Conservation (phyloP, 35 echinoderm and acorn worm genomes). For the Anneissia japonica region DNA sequence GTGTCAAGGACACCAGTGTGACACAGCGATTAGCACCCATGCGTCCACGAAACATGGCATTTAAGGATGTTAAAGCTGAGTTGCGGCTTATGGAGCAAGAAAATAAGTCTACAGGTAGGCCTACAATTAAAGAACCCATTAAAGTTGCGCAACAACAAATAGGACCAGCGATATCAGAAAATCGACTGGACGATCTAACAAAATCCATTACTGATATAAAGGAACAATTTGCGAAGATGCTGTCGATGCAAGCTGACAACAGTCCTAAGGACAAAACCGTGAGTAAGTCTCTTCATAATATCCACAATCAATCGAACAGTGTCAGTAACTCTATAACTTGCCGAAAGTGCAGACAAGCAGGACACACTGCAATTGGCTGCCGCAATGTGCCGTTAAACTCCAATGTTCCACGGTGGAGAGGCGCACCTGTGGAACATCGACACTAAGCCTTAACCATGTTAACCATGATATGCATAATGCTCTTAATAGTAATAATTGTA, state of each 20-base stretch:
- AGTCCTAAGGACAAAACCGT: too few relatives aligned
- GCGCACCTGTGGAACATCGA: background rate
- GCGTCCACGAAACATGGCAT: slow-evolving; percentile 11
- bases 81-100: slow-evolving; percentile 1
- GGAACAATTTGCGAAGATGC: background rate
- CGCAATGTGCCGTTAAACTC: background rate
- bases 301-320: too few relatives aligned
- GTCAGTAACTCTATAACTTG: too few relatives aligned
- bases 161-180: too few relatives aligned
- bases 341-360: background rate
- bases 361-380: background rate
- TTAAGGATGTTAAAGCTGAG: background rate
- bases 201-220: background rate
- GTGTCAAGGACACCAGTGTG: background rate
- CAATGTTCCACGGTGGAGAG: background rate
- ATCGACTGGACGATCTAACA: too few relatives aligned
- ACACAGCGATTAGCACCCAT: slow-evolving; percentile 18
- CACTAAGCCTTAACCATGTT: background rate
- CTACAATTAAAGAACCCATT: background rate
- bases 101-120: background rate
- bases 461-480: background rate
- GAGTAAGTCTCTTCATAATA: too few relatives aligned
- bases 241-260: background rate
- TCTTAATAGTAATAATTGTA: too few relatives aligned
- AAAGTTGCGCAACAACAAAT: too few relatives aligned